A percentile compares a stretch with the other conserved stretches of the same genome.
These are phyloP conservation scores for Paraescarpia echinospica DNA, from an alignment of 1,140 invertebrate genomes.

Conservation along the genomic window DNA sequence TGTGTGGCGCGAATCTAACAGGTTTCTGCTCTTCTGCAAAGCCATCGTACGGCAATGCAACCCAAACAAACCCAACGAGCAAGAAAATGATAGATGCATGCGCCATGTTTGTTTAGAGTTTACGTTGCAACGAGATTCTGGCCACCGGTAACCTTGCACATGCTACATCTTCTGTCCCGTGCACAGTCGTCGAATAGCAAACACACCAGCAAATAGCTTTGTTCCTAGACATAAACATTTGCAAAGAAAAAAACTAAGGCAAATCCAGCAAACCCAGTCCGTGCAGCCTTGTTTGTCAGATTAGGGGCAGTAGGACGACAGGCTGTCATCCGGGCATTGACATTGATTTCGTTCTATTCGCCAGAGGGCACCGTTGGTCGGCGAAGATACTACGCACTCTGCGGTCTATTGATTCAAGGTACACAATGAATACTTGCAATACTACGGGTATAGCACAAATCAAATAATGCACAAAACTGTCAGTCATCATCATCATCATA, in stretches of 20 bases:
- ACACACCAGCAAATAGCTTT: background rate
- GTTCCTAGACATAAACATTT: background rate
- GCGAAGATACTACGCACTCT: no score
- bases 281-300: background rate
- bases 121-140: background rate
- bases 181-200: background rate
- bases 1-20: background rate
- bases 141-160: background rate
- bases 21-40: background rate
- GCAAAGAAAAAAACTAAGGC: background rate
- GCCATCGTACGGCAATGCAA: background rate
- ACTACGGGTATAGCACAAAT: no score
- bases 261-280: background rate
- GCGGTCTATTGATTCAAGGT: no score
- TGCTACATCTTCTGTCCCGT: background rate
- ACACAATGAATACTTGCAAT: no score
- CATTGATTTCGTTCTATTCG: background rate
- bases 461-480: no score
- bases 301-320: background rate
- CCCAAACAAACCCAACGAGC: background rate
- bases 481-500: no score
- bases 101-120: background rate
- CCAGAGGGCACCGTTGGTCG: background rate
- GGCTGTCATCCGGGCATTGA: background rate
- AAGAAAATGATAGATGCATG: background rate